These are phyloP conservation scores for Palythoa caribaeorum DNA, from an alignment of 92 coral and sea anemone species.

Conservation along the genomic window DNA sequence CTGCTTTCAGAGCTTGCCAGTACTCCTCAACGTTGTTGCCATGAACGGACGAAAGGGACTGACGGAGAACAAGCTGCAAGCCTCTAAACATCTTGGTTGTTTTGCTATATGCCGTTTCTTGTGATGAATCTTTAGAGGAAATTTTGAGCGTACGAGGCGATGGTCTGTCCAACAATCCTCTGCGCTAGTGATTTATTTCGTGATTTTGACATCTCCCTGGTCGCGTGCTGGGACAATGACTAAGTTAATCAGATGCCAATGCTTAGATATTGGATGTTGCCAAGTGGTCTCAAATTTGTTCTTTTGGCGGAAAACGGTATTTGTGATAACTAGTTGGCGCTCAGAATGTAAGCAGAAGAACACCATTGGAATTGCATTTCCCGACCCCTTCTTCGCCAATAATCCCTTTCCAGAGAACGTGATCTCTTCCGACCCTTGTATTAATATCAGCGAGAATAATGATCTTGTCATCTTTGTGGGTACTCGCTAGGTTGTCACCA, in stretches of 20 bases:
- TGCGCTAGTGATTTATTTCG: conserved; percentile 17
- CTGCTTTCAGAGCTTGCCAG: too few relatives aligned
- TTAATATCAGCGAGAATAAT: not conserved
- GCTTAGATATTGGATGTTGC: conserved; percentile 45
- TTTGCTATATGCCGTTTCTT: not conserved
- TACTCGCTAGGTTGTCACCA: not conserved
- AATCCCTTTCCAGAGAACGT: not conserved
- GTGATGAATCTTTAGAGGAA: conserved; percentile 17
- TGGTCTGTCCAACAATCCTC: conserved; percentile 50
- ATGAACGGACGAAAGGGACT: too few relatives aligned
- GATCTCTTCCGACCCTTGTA: not conserved
- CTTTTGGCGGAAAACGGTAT: conserved; percentile 37
- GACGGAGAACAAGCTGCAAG: too few relatives aligned
- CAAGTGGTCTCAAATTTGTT: conserved; percentile 43
- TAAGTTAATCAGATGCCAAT: conserved; percentile 48
- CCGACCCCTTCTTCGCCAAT: not conserved
- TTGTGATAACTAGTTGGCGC: not conserved
- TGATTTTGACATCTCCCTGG: not conserved
- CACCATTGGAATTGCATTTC: not conserved
- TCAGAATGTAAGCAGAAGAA: conserved; percentile 15
- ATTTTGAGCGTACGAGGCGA: conserved; percentile 29
- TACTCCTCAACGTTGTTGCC: too few relatives aligned
- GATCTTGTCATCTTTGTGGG: not conserved
- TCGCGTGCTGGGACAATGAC: conserved; percentile 40
- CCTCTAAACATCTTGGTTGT: too few relatives aligned